A percentile compares a stretch with the other conserved stretches of the same genome.
These are phyloP conservation scores for Marmota monax DNA, from an alignment of 2,113 vertebrate species.

Conservation along the genomic window DNA sequence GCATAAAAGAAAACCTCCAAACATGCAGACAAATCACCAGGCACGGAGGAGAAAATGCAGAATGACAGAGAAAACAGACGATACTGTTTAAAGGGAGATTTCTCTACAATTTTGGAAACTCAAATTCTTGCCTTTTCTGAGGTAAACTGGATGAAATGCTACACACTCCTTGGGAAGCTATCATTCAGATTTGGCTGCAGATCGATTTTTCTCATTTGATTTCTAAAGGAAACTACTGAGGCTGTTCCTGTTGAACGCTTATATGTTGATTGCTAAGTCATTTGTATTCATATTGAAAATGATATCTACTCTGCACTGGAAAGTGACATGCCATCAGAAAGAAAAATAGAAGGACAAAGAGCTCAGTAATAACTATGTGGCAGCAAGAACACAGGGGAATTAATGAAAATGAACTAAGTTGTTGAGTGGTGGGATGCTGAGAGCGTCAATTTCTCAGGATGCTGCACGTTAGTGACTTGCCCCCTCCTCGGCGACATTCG, in stretches of 20 bases:
- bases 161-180: constrained; percentile 81
- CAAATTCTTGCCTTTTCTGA: constrained; percentile 57
- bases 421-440: neutral
- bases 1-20: constrained; percentile 47
- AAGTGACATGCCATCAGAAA: constrained; percentile 79
- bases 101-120: constrained; percentile 70
- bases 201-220: constrained; percentile 78
- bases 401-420: constrained; percentile 55
- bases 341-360: constrained; percentile 77
- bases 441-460: constrained; percentile 72
- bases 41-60: constrained; percentile 53
- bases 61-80: constrained; percentile 60
- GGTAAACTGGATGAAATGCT: constrained; percentile 81
- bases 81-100: constrained; percentile 64
- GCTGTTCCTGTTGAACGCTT: constrained; percentile 78
- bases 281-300: constrained; percentile 73
- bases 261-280: constrained; percentile 78
- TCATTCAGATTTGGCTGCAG: constrained; percentile 80
- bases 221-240: constrained; percentile 78
- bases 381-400: neutral
- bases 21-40: constrained; percentile 50
- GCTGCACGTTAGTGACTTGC: constrained; percentile 84
- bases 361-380: constrained; percentile 70
- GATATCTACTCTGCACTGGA: constrained; percentile 77
- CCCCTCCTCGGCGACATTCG: constrained; percentile 86